Evolutionary conservation across 2,888 invertebrate species (phyloP).

Genomic region (Malthinus seriepunctatus): DNA sequence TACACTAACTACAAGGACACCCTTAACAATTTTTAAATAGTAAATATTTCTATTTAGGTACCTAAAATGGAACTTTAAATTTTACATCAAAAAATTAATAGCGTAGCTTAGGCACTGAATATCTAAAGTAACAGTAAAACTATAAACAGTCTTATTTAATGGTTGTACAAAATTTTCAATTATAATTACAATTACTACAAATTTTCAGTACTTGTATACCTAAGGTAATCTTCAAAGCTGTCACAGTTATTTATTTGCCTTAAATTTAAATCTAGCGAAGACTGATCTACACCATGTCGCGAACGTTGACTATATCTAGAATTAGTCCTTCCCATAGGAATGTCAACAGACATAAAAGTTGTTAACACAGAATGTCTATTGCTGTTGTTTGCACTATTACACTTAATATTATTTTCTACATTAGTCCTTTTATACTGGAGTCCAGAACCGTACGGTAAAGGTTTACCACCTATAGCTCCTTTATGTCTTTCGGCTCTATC

Average conservation of each 20-base stretch:
- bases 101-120: too few relatives aligned
- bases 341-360: slow-evolving; percentile 52
- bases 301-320: slow-evolving; percentile 42
- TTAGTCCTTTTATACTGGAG: slow-evolving; percentile 45
- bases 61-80: too few relatives aligned
- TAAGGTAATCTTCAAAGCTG: slow-evolving; percentile 40
- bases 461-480: slow-evolving; percentile 54
- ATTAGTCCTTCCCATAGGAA: slow-evolving; percentile 44
- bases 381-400: slow-evolving; percentile 36
- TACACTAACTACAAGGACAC: too few relatives aligned
- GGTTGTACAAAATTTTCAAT: too few relatives aligned
- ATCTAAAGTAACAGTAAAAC: too few relatives aligned
- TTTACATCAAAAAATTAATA: too few relatives aligned
- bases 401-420: slow-evolving; percentile 31
- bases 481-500: slow-evolving; percentile 54
- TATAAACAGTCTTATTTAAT: too few relatives aligned
- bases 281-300: slow-evolving; percentile 38
- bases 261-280: slow-evolving; percentile 44
- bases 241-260: slow-evolving; percentile 39
- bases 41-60: too few relatives aligned
- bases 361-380: slow-evolving; percentile 51
- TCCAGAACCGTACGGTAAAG: slow-evolving; percentile 49
- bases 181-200: slow-evolving; percentile 35
- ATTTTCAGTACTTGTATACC: slow-evolving; percentile 42
- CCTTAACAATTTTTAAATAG: too few relatives aligned